Conservation (phyloP, 2,888 invertebrate species). For the Pardosa pseudoannulata region DNA sequence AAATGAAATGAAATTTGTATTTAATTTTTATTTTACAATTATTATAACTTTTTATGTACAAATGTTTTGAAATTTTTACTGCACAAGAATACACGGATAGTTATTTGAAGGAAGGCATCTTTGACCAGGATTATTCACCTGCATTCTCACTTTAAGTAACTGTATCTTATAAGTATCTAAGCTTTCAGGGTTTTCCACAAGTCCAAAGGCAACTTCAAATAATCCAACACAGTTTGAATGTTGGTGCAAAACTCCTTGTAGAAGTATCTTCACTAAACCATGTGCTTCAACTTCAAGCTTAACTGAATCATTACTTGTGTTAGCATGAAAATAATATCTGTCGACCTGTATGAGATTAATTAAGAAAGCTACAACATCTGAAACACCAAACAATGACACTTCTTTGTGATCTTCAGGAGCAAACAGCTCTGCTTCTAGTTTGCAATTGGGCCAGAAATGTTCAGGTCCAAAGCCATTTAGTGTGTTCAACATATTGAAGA, state of each 20-base stretch:
- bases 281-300: slow-evolving; percentile 38
- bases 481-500: slow-evolving; percentile 33
- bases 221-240: slow-evolving; percentile 45
- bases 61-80: too few species aligned
- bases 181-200: slow-evolving; percentile 33
- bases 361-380: slow-evolving; percentile 21
- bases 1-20: too few species aligned
- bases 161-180: slow-evolving; percentile 59
- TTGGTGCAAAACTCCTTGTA: slow-evolving; percentile 50
- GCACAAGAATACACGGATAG: slow-evolving; percentile 4
- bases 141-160: slow-evolving; percentile 26
- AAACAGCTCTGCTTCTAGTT: slow-evolving; percentile 14
- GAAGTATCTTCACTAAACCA: slow-evolving; percentile 43
- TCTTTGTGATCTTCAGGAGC: slow-evolving; percentile 7
- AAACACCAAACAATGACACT: slow-evolving; percentile 10
- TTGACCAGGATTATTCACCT: not conserved
- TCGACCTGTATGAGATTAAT: slow-evolving; percentile 28
- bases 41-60: too few species aligned
- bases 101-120: not conserved
- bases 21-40: too few species aligned
- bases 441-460: slow-evolving; percentile 58
- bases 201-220: slow-evolving; percentile 49
- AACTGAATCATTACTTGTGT: slow-evolving; percentile 14
- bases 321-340: slow-evolving; percentile 43
- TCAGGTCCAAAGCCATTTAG: slow-evolving; percentile 45